phyloP scores from a whole-genome alignment of 2,888 invertebrate species.

The Lasius platythorax region DNA sequence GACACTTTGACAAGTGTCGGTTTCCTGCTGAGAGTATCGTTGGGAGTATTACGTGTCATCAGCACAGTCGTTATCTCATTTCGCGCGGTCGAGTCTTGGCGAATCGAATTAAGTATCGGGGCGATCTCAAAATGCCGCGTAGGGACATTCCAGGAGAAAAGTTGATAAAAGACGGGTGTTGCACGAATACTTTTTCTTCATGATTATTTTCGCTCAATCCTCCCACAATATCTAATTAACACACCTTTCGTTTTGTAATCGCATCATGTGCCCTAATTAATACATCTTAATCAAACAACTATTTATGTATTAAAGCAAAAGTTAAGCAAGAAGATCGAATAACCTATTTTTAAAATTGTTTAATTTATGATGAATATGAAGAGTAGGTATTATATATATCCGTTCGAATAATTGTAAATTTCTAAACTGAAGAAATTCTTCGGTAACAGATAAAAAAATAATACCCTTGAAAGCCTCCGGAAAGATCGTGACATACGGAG shows the following conservation, averaged over 20 bases:
- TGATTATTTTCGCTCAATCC: background rate
- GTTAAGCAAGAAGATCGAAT: slow-evolving; percentile 2
- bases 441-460: background rate
- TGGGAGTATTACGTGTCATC: slow-evolving; percentile 73
- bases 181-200: background rate
- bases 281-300: too few species aligned
- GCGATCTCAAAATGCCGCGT: slow-evolving; percentile 64
- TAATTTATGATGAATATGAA: background rate
- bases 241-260: background rate
- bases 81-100: slow-evolving; percentile 66
- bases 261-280: background rate
- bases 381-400: background rate
- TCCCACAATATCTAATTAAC: background rate
- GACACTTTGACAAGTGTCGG: slow-evolving; percentile 79
- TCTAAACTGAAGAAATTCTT: background rate
- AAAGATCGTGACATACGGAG: slow-evolving; percentile 61
- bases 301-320: background rate
- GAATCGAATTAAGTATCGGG: slow-evolving; percentile 64
- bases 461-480: background rate
- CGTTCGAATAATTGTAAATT: background rate
- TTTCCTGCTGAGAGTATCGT: slow-evolving; percentile 76
- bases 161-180: background rate
- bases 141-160: slow-evolving; percentile 44
- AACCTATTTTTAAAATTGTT: background rate
- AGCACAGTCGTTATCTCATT: slow-evolving; percentile 74